Conservation (phyloP, 2,113 vertebrate species). For the Otis tarda region DNA sequence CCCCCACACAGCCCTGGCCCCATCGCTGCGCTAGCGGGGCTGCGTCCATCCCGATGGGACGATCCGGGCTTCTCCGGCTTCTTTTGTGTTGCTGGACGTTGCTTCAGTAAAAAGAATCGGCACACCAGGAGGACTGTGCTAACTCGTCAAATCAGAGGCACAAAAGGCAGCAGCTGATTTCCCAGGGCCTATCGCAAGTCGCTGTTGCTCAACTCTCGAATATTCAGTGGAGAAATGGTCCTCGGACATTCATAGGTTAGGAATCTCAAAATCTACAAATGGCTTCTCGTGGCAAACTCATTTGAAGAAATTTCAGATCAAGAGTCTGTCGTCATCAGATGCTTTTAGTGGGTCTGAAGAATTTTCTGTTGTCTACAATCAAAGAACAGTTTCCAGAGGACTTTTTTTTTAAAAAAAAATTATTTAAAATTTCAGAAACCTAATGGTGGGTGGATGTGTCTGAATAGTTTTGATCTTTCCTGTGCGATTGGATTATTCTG, state of each 20-base stretch:
- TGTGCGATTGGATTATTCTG: not conserved
- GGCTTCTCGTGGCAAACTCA: not conserved
- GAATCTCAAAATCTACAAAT: conserved; percentile 27
- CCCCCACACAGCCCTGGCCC: accelerated
- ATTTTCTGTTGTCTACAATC: not conserved
- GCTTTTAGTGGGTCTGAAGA: not conserved
- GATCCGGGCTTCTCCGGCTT: not conserved
- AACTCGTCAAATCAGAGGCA: conserved; percentile 48
- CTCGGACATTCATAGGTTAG: conserved; percentile 1
- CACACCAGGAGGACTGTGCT: conserved; percentile 19
- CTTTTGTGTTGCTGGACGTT: conserved; percentile 41
- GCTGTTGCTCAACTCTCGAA: conserved; percentile 23
- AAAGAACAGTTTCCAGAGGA: not conserved
- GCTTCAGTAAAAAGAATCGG: conserved; percentile 36
- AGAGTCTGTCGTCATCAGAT: not conserved
- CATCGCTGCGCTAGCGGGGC: accelerated
- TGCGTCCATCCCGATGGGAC: not conserved
- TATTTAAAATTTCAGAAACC: not conserved
- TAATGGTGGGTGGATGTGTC: not conserved
- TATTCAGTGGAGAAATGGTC: conserved; percentile 13
- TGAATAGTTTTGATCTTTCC: not conserved
- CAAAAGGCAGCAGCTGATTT: conserved; percentile 42
- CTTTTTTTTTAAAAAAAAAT: not conserved
- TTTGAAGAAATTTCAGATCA: not conserved
- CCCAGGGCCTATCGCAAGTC: conserved; percentile 3